Conservation (phyloP, 2,888 invertebrate species). For the Nebria salina region DNA sequence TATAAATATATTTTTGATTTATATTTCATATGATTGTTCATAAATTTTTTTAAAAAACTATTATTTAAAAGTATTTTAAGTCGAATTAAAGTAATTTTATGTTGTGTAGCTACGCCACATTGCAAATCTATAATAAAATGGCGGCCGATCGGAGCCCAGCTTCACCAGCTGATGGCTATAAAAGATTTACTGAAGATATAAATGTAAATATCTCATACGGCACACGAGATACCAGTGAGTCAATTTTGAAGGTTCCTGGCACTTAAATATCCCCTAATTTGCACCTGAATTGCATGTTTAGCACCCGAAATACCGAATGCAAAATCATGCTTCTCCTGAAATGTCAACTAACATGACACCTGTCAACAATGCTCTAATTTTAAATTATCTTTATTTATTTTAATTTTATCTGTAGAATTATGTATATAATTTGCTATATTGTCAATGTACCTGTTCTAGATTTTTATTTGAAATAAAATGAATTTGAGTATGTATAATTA, state of each 20-base stretch:
- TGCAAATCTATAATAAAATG: slow-evolving; percentile 56
- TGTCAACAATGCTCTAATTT: slow-evolving; percentile 23
- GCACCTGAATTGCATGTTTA: slow-evolving; percentile 21
- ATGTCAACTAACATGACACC: slow-evolving; percentile 27
- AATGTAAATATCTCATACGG: slow-evolving; percentile 66
- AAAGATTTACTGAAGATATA: slow-evolving; percentile 71
- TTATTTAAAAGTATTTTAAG: no score
- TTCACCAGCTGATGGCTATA: slow-evolving; percentile 70
- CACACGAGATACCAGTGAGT: slow-evolving; percentile 68
- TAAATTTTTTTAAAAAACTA: no score
- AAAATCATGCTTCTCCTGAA: slow-evolving; percentile 14
- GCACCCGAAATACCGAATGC: slow-evolving; percentile 2
- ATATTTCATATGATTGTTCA: no score
- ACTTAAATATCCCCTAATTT: slow-evolving; percentile 17
- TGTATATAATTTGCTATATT: background rate
- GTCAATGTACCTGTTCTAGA: background rate
- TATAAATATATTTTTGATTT: no score
- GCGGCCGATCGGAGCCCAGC: slow-evolving; percentile 68
- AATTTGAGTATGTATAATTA: background rate
- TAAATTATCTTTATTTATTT: slow-evolving; percentile 9
- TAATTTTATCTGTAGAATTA: slow-evolving; percentile 13
- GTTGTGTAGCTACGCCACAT: background rate
- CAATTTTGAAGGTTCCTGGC: slow-evolving; percentile 23
- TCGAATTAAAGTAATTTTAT: background rate
- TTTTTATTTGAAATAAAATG: slow-evolving; percentile 3